Evolutionary conservation across 2,113 vertebrate genomes (phyloP).

Genomic region (Semnopithecus entellus): DNA sequence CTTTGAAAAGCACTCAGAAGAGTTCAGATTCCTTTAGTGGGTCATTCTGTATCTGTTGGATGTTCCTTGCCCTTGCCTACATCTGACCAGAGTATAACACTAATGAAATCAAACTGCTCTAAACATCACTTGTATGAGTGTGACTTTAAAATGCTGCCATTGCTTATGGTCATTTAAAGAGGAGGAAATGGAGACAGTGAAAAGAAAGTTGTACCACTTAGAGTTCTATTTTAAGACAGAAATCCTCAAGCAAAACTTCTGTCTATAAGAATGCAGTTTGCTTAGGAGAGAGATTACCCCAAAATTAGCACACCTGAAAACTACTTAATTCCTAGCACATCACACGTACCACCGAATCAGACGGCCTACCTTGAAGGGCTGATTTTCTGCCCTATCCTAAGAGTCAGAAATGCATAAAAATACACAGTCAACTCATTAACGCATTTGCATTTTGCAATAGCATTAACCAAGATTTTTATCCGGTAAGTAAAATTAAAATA

Average conservation of each 20-base stretch:
- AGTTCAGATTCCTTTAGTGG: not conserved
- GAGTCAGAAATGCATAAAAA: not conserved
- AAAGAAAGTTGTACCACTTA: not conserved
- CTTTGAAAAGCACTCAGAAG: not conserved
- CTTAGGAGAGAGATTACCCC: not conserved
- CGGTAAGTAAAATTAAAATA: not conserved
- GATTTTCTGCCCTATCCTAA: not conserved
- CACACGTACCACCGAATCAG: not conserved
- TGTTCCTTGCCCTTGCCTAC: not conserved
- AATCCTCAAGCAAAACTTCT: not conserved
- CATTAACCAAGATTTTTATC: not conserved
- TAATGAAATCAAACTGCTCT: not conserved
- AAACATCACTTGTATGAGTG: not conserved
- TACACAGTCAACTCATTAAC: not conserved
- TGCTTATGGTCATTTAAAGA: not conserved
- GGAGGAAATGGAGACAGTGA: not conserved
- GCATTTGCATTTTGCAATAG: not conserved
- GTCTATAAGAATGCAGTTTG: not conserved
- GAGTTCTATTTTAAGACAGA: not conserved
- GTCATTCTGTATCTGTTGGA: not conserved
- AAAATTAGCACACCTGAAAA: not conserved
- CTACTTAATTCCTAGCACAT: not conserved
- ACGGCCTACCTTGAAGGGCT: not conserved
- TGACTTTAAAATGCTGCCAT: not conserved
- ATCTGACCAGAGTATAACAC: not conserved